A percentile compares a stretch with the other conserved stretches of the same genome.
Conservation (phyloP, 2,113 vertebrate species). For the Phainopepla nitens region DNA sequence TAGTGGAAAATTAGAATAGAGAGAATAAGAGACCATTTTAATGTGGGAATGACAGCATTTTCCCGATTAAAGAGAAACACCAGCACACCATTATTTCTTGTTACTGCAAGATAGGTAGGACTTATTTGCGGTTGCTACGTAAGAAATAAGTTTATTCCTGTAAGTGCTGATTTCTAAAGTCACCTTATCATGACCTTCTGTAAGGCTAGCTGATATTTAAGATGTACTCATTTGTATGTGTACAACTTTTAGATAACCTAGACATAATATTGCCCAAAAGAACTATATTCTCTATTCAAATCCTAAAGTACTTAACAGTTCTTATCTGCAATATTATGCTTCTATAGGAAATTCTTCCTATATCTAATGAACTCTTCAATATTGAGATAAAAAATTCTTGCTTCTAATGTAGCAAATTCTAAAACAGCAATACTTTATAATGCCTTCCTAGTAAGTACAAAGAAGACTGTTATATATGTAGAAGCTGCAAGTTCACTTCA, state of each 20-base stretch:
- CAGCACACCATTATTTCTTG: neutral
- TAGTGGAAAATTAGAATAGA: neutral
- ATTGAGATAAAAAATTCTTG: neutral
- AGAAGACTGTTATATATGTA: neutral
- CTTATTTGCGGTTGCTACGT: neutral
- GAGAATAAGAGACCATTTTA: neutral
- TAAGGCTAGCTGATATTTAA: neutral
- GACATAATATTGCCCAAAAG: neutral
- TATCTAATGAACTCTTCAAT: neutral
- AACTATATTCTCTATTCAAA: neutral
- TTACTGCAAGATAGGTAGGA: neutral
- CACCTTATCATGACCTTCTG: neutral
- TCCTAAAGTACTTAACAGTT: neutral
- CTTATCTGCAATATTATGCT: neutral
- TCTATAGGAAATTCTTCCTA: neutral
- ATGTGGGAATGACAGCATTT: neutral
- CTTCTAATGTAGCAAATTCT: neutral
- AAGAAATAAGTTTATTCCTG: neutral
- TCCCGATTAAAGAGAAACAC: neutral
- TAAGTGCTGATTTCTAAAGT: neutral
- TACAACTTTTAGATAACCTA: neutral
- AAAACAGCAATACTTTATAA: neutral
- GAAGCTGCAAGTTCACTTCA: neutral
- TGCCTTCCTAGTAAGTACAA: neutral
- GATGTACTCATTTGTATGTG: rapidly evolving